A percentile compares a stretch with the other conserved stretches of the same genome.
phyloP scores from a whole-genome alignment of 2,113 vertebrate genomes.

The Pelecanoides urinatrix region DNA sequence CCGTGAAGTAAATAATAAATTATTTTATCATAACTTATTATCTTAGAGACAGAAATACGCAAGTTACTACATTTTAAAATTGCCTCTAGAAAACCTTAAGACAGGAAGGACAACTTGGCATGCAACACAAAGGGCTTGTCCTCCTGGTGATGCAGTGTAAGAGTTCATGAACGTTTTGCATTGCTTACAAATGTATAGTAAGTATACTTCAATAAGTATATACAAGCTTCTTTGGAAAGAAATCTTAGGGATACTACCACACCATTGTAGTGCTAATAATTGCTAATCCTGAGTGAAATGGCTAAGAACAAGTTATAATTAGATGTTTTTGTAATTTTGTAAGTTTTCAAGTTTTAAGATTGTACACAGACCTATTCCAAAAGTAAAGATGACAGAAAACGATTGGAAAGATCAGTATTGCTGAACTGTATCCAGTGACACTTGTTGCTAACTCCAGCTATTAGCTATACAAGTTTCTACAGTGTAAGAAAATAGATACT shows the following conservation, averaged over 20 bases:
- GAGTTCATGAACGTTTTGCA: neutral
- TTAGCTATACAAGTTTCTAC: neutral
- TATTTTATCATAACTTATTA: neutral
- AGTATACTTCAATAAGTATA: neutral
- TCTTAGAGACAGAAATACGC: neutral
- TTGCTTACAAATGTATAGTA: neutral
- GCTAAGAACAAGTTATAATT: neutral
- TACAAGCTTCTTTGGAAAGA: neutral
- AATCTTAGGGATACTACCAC: neutral
- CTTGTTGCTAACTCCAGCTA: neutral
- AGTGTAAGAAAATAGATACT: neutral
- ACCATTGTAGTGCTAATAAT: neutral
- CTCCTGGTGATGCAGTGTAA: neutral
- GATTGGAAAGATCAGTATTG: neutral
- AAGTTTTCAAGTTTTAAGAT: neutral
- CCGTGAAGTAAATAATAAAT: neutral
- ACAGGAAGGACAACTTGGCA: neutral
- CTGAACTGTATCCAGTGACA: neutral
- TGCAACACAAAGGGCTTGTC: neutral
- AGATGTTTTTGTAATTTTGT: neutral
- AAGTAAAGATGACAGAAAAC: neutral
- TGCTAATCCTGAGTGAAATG: neutral
- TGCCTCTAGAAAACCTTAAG: neutral
- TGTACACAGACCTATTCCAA: neutral
- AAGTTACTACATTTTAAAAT: neutral